Evolutionary conservation across 2,888 invertebrate genomes (phyloP).

Genomic region (Drosophila anomelani): DNA sequence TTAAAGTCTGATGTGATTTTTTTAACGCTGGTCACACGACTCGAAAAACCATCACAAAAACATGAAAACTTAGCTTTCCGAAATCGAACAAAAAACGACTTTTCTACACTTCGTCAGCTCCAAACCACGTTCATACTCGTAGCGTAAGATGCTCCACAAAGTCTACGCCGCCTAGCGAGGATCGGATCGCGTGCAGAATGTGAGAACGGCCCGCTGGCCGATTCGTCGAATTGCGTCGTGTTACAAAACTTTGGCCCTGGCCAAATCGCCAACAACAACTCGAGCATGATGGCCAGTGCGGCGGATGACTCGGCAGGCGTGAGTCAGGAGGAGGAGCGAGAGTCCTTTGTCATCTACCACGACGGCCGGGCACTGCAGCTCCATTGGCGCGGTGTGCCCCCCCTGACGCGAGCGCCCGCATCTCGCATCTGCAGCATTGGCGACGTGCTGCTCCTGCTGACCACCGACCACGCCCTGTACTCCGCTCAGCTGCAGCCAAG

Average conservation of each 20-base stretch:
- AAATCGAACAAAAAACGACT: too few species aligned
- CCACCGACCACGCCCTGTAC: constrained; percentile 69
- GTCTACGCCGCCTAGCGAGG: constrained; percentile 11
- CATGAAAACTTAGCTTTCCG: too few species aligned
- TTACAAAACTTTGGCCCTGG: constrained; percentile 61
- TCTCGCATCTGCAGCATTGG: constrained; percentile 61
- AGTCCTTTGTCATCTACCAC: constrained; percentile 66
- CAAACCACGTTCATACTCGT: background rate
- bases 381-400: constrained; percentile 70
- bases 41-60: too few species aligned
- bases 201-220: constrained; percentile 44
- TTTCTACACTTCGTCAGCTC: background rate
- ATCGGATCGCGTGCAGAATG: constrained; percentile 42
- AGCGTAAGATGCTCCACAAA: constrained; percentile 34
- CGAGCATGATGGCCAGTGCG: constrained; percentile 44
- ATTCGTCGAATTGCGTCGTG: constrained; percentile 70
- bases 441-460: constrained; percentile 58
- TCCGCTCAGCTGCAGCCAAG: constrained; percentile 36
- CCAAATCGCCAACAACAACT: constrained; percentile 41
- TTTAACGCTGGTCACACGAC: constrained; percentile 50
- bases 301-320: constrained; percentile 10
- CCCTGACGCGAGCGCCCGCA: constrained; percentile 65
- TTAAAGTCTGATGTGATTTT: background rate
- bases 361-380: constrained; percentile 61
- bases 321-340: constrained; percentile 32